A percentile compares a stretch with the other conserved stretches of the same genome.
phyloP scores from a whole-genome alignment of 1,140 invertebrate species.

The Metopolophium dirhodum region DNA sequence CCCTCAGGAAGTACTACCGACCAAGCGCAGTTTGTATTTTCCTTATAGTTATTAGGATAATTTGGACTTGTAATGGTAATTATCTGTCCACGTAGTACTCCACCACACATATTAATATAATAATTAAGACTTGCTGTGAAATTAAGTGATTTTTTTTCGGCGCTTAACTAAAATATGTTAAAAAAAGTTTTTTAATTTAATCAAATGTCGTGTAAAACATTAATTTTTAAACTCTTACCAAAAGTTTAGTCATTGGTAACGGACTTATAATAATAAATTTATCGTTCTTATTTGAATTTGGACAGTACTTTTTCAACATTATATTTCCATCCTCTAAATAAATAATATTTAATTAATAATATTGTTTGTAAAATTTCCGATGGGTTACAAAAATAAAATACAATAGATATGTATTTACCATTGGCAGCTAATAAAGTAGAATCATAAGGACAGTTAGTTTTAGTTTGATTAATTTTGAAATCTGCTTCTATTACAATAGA shows the following conservation, averaged over 20 bases:
- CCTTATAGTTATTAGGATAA: conserved; percentile 62
- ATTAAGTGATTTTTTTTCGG: background rate
- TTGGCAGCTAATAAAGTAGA: background rate
- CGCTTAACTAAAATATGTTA: background rate
- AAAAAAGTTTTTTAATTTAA: background rate
- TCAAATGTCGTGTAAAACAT: background rate
- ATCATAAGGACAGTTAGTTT: background rate
- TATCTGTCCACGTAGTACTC: conserved; percentile 63
- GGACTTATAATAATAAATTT: conserved; percentile 38
- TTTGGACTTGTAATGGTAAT: conserved; percentile 62
- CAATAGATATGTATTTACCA: background rate
- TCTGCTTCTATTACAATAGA: conserved; percentile 6
- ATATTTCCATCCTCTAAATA: background rate
- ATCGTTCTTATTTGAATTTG: background rate
- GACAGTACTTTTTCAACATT: background rate
- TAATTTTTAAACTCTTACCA: background rate
- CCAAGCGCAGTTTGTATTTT: conserved; percentile 73
- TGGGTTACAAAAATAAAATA: background rate
- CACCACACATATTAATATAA: conserved; percentile 69
- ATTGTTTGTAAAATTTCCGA: background rate
- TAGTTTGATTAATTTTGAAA: conserved; percentile 7
- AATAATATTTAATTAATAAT: background rate
- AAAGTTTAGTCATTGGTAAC: background rate
- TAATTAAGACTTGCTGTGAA: background rate
- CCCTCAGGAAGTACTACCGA: conserved; percentile 48